Base-by-base conservation (phyloP, 1,140 invertebrate genomes). In the Microplitis demolitor region DNA sequence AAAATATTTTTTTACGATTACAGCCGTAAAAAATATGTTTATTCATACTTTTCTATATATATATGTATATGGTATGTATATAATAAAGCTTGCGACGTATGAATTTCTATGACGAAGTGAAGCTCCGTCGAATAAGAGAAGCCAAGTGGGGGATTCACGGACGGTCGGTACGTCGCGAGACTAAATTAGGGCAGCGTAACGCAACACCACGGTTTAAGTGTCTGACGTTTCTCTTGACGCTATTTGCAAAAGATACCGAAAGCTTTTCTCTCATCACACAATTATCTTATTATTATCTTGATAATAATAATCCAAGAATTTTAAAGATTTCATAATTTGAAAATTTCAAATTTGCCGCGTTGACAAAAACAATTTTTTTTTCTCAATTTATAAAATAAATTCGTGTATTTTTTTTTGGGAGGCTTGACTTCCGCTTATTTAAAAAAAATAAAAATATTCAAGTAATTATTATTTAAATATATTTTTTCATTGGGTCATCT, bases 171-270 rank as follows among this genome's bases (percentile, higher is more conserved):
- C 74, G 79, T 74, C 78, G 79, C 79, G 83, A 82, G 83, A 81
- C 86, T 87, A 87, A 87, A 87, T 87, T 87, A 87, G 85, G 85
- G 78, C 84, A 86, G 83, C 79, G 86, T 87, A 87, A 87, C 84
- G 84, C 83, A 87, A 87, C 86, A 87, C 85, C 86, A 79, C 80
- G 79, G 77, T 78, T 77, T 9, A 72, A 68, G 70, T 71, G 51
- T 62, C 45, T 51, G 62, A 58, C 50, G 45, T 58, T 58, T 45
- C 39, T 64, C 66, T 62, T 39, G 13, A 39, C 24, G n/a, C 62
- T 24, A 14, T 37, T 64, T 45, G 35, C 37, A 45, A 64, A 64
- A 64, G 62, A 64, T 64, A 35, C 35, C 13, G 34, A 39, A 34
- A 37, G 16, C 37, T 35, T 39, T 39, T 33, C 33, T n/a, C n/a